phyloP scores from a whole-genome alignment of 2,888 invertebrate species.

The Lymantria dispar region DNA sequence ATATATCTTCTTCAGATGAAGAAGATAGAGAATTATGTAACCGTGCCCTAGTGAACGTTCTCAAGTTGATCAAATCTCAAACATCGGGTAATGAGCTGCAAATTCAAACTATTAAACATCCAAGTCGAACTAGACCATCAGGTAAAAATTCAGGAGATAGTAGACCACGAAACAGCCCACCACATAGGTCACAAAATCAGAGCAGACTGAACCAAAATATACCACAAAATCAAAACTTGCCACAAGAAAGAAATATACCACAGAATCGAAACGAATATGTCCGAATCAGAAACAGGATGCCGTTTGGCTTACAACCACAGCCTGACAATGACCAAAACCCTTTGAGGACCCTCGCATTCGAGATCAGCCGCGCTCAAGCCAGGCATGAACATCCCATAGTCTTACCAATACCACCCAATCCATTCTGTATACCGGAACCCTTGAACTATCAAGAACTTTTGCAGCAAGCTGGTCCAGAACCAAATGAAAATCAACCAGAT shows the following conservation, averaged over 20 bases:
- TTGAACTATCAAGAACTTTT: no score
- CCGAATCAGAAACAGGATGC: not conserved
- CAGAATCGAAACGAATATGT: not conserved
- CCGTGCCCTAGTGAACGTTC: no score
- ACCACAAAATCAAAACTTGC: not conserved
- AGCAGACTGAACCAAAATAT: no score
- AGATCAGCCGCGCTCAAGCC: not conserved
- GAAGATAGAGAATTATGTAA: not conserved
- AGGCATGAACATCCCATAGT: not conserved
- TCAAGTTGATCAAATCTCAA: no score
- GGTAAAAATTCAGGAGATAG: not conserved
- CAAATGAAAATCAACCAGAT: not conserved
- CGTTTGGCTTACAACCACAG: not conserved
- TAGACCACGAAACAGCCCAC: not conserved
- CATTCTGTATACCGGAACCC: not conserved
- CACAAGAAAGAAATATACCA: not conserved
- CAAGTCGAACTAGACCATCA: no score
- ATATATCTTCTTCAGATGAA: not conserved
- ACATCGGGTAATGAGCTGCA: no score
- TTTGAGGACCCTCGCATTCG: not conserved
- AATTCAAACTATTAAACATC: not conserved
- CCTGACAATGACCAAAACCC: not conserved
- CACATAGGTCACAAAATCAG: not conserved
- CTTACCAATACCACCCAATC: not conserved
- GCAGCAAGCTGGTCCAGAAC: not conserved